Evolutionary conservation across 1,140 invertebrate genomes (phyloP).

Genomic region (Achatina immaculata): DNA sequence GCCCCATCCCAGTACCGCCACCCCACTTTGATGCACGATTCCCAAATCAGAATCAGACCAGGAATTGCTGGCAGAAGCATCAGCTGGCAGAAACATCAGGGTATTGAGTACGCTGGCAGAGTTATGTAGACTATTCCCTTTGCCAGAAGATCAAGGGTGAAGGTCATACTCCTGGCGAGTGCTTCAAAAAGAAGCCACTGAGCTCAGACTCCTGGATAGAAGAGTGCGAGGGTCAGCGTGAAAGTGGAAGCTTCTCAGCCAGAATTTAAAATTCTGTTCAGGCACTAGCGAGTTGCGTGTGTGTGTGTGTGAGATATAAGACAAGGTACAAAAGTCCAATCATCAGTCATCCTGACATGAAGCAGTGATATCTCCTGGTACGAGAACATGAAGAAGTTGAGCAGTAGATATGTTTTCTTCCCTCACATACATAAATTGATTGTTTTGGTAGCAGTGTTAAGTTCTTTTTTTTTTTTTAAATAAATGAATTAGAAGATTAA

Average conservation of each 20-base stretch:
- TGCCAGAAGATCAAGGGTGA: slow-evolving; percentile 92
- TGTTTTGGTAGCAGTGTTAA: too few relatives aligned
- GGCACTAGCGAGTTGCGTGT: neutral
- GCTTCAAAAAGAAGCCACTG: slow-evolving; percentile 87
- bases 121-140: slow-evolving; percentile 92
- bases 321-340: too few relatives aligned
- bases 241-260: slow-evolving; percentile 85
- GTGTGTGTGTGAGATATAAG: neutral
- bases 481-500: too few relatives aligned
- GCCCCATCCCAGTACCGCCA: too few relatives aligned
- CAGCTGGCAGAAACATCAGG: too few relatives aligned
- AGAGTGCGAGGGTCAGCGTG: slow-evolving; percentile 90
- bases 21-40: slow-evolving; percentile 94
- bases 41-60: slow-evolving; percentile 95
- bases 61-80: slow-evolving; percentile 91
- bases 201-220: slow-evolving; percentile 92
- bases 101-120: too few relatives aligned
- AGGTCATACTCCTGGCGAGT: slow-evolving; percentile 90
- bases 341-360: too few relatives aligned
- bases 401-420: too few relatives aligned
- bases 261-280: slow-evolving; percentile 70
- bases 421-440: too few relatives aligned
- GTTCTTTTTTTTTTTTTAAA: too few relatives aligned
- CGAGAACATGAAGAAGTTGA: too few relatives aligned
- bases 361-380: too few relatives aligned